Percentiles rank a stretch among this genome's conserved stretches.
Evolutionary conservation across 2,888 invertebrate genomes (phyloP).

Genomic region (Aphrophora alni): DNA sequence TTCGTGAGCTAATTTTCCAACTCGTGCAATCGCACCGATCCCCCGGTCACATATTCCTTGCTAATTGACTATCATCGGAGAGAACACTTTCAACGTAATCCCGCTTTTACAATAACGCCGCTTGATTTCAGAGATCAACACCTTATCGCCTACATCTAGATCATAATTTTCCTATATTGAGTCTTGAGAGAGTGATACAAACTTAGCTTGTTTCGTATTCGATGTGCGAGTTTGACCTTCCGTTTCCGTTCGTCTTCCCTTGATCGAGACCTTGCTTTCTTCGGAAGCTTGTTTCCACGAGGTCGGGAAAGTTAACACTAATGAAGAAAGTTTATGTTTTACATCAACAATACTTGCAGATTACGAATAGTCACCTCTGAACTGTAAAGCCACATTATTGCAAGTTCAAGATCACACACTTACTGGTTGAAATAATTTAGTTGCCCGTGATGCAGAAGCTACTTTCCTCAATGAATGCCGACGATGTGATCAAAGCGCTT

Average conservation of each 20-base stretch:
- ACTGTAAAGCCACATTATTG: background rate
- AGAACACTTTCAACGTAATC: background rate
- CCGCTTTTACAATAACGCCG: background rate
- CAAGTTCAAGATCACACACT: background rate
- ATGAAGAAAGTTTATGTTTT: constrained; percentile 5
- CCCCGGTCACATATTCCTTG: background rate
- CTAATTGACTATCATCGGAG: background rate
- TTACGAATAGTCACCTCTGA: background rate
- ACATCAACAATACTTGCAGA: background rate
- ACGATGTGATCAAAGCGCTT: background rate
- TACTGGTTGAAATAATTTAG: background rate
- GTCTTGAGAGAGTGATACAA: background rate
- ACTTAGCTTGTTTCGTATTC: background rate
- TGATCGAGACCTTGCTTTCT: background rate
- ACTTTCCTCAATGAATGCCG: background rate
- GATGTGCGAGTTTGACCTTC: background rate
- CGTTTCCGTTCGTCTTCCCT: background rate
- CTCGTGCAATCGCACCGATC: background rate
- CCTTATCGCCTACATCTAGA: background rate
- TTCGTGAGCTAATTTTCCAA: background rate
- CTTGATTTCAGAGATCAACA: background rate
- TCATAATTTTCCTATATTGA: background rate
- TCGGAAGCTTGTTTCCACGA: background rate
- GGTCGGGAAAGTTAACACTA: background rate
- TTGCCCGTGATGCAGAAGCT: background rate